Evolutionary conservation across 2,888 invertebrate genomes (phyloP).

Genomic region (Graphium colonna): DNA sequence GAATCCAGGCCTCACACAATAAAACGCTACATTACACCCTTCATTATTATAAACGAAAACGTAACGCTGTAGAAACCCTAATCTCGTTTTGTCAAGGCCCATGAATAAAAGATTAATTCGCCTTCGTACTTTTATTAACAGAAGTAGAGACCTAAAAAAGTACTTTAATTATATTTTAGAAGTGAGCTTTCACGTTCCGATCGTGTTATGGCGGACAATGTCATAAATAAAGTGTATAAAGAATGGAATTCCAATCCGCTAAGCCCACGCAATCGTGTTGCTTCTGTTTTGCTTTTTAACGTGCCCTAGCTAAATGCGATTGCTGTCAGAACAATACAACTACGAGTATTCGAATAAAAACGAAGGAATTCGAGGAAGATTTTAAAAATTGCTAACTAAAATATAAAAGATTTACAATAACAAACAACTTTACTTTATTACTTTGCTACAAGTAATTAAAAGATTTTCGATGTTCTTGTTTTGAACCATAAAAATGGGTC

Average conservation of each 20-base stretch:
- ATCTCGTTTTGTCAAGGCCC: constrained; percentile 19
- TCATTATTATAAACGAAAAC: constrained; percentile 11
- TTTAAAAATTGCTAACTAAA: constrained; percentile 20
- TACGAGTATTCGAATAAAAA: constrained; percentile 25
- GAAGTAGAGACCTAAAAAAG: constrained; percentile 1
- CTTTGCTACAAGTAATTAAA: no score
- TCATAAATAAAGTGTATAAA: constrained; percentile 39
- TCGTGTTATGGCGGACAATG: constrained; percentile 14
- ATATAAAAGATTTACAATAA: no score
- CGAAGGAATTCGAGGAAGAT: not conserved
- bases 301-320: constrained; percentile 33
- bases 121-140: constrained; percentile 12
- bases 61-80: constrained; percentile 11
- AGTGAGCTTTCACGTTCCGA: constrained; percentile 12
- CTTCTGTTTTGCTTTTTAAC: constrained; percentile 49
- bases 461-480: no score
- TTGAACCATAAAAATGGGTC: no score
- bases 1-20: not conserved
- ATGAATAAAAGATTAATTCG: constrained; percentile 21
- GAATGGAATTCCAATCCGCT: constrained; percentile 53
- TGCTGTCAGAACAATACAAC: constrained; percentile 33
- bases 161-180: constrained; percentile 17
- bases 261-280: constrained; percentile 47
- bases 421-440: no score
- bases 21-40: constrained; percentile 5